Conservation (phyloP, 1,140 invertebrate species). For the Rhynchophorus ferrugineus region DNA sequence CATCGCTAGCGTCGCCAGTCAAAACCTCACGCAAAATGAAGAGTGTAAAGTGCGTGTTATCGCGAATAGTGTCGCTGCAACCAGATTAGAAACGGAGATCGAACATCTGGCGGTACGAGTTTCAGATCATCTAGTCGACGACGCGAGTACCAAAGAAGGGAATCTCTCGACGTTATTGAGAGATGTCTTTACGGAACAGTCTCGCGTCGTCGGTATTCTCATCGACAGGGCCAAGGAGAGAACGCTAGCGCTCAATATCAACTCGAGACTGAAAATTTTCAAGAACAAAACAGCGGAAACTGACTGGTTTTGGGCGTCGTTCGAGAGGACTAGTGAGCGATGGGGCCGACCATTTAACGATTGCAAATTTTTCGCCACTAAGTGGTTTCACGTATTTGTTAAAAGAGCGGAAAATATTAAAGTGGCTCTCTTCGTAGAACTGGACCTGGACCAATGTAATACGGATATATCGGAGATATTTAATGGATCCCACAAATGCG, state of each 20-base stretch:
- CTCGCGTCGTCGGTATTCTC: too few species aligned
- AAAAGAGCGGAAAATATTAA: constrained; percentile 16
- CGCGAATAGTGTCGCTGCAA: constrained; percentile 27
- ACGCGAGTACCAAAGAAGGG: constrained; percentile 2
- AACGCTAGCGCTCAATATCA: constrained; percentile 26
- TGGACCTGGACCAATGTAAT: constrained; percentile 41
- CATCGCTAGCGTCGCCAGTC: constrained; percentile 5
- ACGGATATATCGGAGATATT: constrained; percentile 35
- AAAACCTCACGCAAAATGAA: constrained; percentile 19
- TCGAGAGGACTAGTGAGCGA: constrained; percentile 19
- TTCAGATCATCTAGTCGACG: too few species aligned
- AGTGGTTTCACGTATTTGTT: constrained; percentile 31
- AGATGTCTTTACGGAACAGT: too few species aligned
- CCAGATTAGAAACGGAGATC: constrained; percentile 26
- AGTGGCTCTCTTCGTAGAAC: constrained; percentile 34
- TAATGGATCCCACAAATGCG: constrained; percentile 37
- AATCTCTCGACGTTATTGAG: constrained; percentile 20
- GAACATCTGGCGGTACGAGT: too few species aligned
- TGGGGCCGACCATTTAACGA: constrained; percentile 33
- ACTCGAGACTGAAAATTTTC: constrained; percentile 24
- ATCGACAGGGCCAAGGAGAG: constrained; percentile 14
- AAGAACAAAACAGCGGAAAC: constrained; percentile 26
- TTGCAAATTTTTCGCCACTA: constrained; percentile 23
- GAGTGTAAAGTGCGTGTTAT: constrained; percentile 27
- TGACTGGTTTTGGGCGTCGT: constrained; percentile 26